These are phyloP conservation scores for Apamea epomidion DNA, from an alignment of 2,888 invertebrate genomes.

Conservation along the genomic window DNA sequence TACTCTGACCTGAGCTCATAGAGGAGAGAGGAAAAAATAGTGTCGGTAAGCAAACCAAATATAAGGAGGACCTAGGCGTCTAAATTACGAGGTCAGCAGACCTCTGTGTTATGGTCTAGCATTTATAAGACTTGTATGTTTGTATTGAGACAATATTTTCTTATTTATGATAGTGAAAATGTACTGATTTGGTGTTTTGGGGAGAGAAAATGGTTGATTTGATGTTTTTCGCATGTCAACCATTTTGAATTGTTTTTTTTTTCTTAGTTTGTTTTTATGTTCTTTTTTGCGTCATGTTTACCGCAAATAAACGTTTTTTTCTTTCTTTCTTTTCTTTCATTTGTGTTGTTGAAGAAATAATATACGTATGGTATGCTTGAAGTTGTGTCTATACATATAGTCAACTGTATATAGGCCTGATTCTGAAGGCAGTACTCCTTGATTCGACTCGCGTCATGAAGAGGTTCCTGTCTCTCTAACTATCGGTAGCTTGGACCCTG, in stretches of 20 bases:
- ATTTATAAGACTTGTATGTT: slow-evolving; percentile 26
- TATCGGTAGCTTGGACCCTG: too few species aligned
- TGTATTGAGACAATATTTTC: slow-evolving; percentile 30
- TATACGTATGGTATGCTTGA: not conserved
- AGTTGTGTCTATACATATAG: not conserved
- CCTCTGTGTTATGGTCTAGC: slow-evolving; percentile 9
- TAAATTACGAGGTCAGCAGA: slow-evolving; percentile 17
- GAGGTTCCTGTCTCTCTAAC: too few species aligned
- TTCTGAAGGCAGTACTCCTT: too few species aligned
- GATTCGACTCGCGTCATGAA: too few species aligned
- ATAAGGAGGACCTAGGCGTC: slow-evolving; percentile 4
- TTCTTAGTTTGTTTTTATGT: too few species aligned
- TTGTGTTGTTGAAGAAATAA: not conserved
- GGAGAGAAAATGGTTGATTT: not conserved
- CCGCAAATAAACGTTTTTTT: too few species aligned
- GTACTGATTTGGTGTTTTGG: not conserved
- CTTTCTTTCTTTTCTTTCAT: too few species aligned
- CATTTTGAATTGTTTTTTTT: too few species aligned
- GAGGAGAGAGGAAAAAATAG: slow-evolving; percentile 37
- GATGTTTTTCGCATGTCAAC: too few species aligned
- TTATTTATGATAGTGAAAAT: slow-evolving; percentile 23
- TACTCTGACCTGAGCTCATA: slow-evolving; percentile 37
- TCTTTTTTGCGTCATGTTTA: too few species aligned
- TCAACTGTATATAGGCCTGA: too few species aligned
- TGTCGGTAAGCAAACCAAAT: slow-evolving; percentile 42